Base-by-base conservation (phyloP, 2,113 vertebrate species). In the Saguinus imperator region DNA sequence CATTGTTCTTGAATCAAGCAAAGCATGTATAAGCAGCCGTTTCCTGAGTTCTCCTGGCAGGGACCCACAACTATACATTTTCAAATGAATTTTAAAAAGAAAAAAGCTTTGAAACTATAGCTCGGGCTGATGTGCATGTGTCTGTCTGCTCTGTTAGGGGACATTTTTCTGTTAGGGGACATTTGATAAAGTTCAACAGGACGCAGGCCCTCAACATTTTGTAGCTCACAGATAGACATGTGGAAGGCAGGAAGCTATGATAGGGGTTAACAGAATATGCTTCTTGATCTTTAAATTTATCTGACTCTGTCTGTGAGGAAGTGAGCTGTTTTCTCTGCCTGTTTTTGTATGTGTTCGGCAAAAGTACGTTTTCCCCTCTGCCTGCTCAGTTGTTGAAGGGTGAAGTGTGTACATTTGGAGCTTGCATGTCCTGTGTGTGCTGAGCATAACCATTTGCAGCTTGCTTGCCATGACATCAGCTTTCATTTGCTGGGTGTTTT, bases 181-280 rank as follows among this genome's bases (percentile, higher is more conserved):
- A 64, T 64, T 64, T 76, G 91, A 68, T 88, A 96, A 64, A 86
- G 29, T 17, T 12, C 58, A 88, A 58, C 0, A 4, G 82, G 37
- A 75, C 90, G 66, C 61, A 84, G 96, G 90, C 77, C 89, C 50
- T 96, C 79, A 84, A 95, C 76, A 94, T 97, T 97, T 93, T 94
- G 88, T 92, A 87, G 91, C 95, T 98, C 94, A 95, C 89, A 90
- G 73, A 90, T 82, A 95, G 87, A 97, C 29, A 40, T 90, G 91
- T 82, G 98, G 96, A 97, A 97, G 98, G 98, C 98, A 98, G 98
- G 98, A 98, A 98, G 58, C 92, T 98, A 97, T 85, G 97, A 95
- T 98, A 95, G 37, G 90, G 87, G 91, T 95, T 97, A 94, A 96
- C 95, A 92, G 97, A 94, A 89, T 64, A 43, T 95, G 83, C 85